Base-by-base conservation (phyloP, 2,113 vertebrate genomes). In the Panthera tigris region DNA sequence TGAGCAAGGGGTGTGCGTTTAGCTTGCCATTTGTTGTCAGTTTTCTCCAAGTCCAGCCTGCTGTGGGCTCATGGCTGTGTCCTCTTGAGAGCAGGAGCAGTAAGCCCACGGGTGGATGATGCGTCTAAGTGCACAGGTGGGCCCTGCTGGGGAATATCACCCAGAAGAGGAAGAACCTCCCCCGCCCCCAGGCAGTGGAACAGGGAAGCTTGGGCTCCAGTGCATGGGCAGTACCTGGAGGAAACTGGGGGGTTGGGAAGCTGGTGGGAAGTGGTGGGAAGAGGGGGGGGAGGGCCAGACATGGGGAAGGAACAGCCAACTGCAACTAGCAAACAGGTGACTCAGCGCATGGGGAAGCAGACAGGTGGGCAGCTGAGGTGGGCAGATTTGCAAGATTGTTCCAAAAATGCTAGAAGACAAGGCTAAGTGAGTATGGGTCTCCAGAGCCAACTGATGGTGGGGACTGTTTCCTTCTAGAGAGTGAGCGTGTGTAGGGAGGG, bases 61-160 rank as follows among this genome's bases (percentile, higher is more conserved):
- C 71, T 31, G 4, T 16, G 0, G 27, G 50, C 14, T 55, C 29
- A 36, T 7, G 25, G 31, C 33, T 1, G 3, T 21, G 55, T 21
- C 31, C 36, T 10, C 63, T 13, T 4, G 21, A 36, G 55, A 41
- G 36, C 21, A 25, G 25, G 12, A 21, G 3, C 73, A 31, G 36
- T 5, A 6, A 6, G 45, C 13, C 7, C 23, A 4, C 0, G 1
- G 71, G 23, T 19, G 7, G 50, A 71, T 63, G 15, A 5, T 29
- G 33, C 27, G 15, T 7, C 1, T 41, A 0, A n/a, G 8, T n/a
- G 10, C 3, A 27, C 13, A 61, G 41, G 55, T 12, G 8, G 1
- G 29, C 39, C 39, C 36, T 3, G 4, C 45, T 8, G 25, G 19
- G 7, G 52, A 39, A 2, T 4, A 76, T 55, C 11, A 16, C 65